phyloP scores from a whole-genome alignment of 2,888 invertebrate species.

The Lasioglossum villosulum region DNA sequence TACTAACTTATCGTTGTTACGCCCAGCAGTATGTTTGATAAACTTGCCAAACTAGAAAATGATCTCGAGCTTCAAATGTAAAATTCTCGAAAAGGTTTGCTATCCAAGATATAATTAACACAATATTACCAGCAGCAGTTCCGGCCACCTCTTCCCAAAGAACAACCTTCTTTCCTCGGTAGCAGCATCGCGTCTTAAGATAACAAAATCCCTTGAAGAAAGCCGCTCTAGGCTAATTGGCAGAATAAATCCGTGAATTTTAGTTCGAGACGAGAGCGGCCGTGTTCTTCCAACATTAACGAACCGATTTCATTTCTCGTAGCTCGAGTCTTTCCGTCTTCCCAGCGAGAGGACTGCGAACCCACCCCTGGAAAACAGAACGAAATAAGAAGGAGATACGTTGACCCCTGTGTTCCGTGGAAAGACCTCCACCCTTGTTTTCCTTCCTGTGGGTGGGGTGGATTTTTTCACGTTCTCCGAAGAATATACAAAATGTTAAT shows the following conservation, averaged over 20 bases:
- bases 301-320: conserved; percentile 37
- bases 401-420: not conserved
- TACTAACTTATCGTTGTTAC: not conserved
- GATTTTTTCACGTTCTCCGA: not conserved
- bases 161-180: not conserved
- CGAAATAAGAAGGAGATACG: not conserved
- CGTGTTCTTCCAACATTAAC: conserved; percentile 26
- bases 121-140: not conserved
- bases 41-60: not conserved
- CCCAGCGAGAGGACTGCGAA: not conserved
- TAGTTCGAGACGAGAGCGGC: conserved; percentile 14
- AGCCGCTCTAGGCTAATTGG: conserved; percentile 29
- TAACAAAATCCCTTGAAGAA: conserved; percentile 6
- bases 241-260: conserved; percentile 17
- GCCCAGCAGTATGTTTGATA: not conserved
- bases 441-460: not conserved
- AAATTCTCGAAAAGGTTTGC: not conserved
- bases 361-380: conserved; percentile 2
- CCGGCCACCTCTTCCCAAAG: not conserved
- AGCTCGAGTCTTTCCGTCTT: not conserved
- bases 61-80: not conserved
- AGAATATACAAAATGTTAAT: not conserved
- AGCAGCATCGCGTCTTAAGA: not conserved
- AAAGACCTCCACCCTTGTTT: not conserved
- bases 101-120: not conserved